Evolutionary conservation across 2,888 invertebrate species (phyloP).

Genomic region (Melanostoma scalare): DNA sequence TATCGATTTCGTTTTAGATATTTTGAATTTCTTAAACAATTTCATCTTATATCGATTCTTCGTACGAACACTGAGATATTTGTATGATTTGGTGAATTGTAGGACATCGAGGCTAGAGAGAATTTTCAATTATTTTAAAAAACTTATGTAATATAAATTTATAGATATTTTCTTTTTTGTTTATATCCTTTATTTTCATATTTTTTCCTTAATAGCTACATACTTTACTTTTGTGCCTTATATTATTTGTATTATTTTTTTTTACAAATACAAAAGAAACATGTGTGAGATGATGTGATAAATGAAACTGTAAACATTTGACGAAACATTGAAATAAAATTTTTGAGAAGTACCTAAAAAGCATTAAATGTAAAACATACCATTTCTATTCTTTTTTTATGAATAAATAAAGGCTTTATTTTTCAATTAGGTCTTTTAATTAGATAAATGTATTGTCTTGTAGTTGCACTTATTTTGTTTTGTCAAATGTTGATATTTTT

Average conservation of each 20-base stretch:
- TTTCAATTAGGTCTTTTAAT: conserved; percentile 23
- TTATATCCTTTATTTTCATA: conserved; percentile 33
- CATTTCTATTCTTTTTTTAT: conserved; percentile 26
- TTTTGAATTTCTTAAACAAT: conserved; percentile 79
- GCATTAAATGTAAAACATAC: conserved; percentile 37
- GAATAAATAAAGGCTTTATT: conserved; percentile 29
- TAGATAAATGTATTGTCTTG: conserved; percentile 29
- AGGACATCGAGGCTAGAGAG: conserved; percentile 63
- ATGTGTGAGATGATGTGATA: conserved; percentile 26
- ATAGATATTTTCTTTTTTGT: background rate
- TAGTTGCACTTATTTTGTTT: conserved; percentile 54
- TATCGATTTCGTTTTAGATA: conserved; percentile 80
- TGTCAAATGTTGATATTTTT: conserved; percentile 65
- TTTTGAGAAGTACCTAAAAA: background rate
- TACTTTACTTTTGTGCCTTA: conserved; percentile 71
- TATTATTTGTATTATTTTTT: conserved; percentile 48
- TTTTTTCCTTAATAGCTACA: conserved; percentile 78
- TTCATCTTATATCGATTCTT: conserved; percentile 80
- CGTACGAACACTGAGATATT: conserved; percentile 77
- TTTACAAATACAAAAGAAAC: conserved; percentile 50
- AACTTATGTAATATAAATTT: conserved; percentile 55
- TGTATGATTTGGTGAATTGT: conserved; percentile 78
- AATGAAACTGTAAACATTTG: conserved; percentile 69
- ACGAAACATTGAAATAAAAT: conserved; percentile 52
- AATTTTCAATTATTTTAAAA: conserved; percentile 66